Evolutionary conservation across 2,797 vertebrate genomes (phyloP), one percentile per base, ranked within the genome.

Genomic region (Hirundo rustica): DNA sequence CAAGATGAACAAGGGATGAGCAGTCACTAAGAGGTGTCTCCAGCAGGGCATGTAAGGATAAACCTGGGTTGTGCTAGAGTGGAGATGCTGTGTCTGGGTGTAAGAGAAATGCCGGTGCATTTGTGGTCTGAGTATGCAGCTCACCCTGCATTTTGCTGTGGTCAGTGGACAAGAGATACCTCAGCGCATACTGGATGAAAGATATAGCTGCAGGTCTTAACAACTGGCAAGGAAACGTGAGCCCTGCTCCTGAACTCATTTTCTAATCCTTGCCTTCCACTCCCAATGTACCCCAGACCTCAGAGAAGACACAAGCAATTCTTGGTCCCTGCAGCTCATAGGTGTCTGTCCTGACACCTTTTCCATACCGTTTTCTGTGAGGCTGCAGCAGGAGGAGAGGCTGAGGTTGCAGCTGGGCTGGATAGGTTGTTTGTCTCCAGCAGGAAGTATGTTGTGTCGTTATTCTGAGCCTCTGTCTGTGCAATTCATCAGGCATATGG

Each of bases 401-500:
- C 54, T 84, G 16, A 82, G 48, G 30, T 57, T 94, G 72, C 67
- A 74, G 34, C 71, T 61, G 62, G 76, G 32, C 57, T 78, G 79
- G 36, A 20, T 16, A 42, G 48, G 62, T 93, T 93, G 47, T 83
- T 87, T 92, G 70, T 74, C 78, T 93, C 36, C 61, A 54, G 54
- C 1, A 11, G 86, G 42, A 79, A 73, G 79, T 44, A 6, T n/a
- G n/a, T 76, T 62, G 29, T 94, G 65, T 83, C 3, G 0, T 80
- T 55, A 45, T 72, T 58, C 74, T 54, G 38, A 29, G 54, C 57
- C 72, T 96, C 62, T 95, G 72, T 77, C 82, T 77, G 18, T n/a
- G 9, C 78, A 89, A 71, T 88, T 89, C 60, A 34, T 83, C 61
- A 91, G 79, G 87, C 92, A 97, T 93, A 95, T 76, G 91, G 95